Percentiles rank a stretch among this genome's conserved stretches.
Conservation (phyloP, 1,140 invertebrate species). For the Drosophila leontia region DNA sequence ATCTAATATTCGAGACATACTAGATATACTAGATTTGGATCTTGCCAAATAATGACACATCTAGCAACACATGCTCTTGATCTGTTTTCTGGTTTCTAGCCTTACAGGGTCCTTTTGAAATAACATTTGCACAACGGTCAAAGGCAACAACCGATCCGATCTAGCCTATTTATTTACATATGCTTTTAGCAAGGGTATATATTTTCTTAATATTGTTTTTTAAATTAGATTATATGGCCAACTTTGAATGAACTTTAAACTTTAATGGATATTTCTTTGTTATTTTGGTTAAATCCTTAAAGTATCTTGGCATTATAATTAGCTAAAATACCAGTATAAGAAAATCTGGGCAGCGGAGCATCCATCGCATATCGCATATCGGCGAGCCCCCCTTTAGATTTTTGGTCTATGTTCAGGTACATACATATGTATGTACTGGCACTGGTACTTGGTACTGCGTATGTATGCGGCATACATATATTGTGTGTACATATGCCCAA, state of each 20-base stretch:
- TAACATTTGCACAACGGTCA: too few species aligned
- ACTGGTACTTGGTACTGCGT: conserved; percentile 3
- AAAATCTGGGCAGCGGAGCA: conserved; percentile 19
- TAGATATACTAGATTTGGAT: too few species aligned
- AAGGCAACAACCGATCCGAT: too few species aligned
- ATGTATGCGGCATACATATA: conserved; percentile 12
- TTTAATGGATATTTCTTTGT: neutral
- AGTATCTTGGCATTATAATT: conserved; percentile 32
- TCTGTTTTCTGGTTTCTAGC: too few species aligned
- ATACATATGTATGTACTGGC: conserved; percentile 1
- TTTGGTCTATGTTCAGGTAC: conserved; percentile 31
- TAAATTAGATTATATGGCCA: neutral
- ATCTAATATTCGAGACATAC: too few species aligned
- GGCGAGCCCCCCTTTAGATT: conserved; percentile 20
- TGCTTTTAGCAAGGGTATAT: neutral
- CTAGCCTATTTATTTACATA: too few species aligned
- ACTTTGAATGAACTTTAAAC: neutral
- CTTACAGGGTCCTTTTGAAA: too few species aligned
- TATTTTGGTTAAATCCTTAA: neutral
- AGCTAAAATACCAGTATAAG: conserved; percentile 24
- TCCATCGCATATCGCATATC: conserved; percentile 15
- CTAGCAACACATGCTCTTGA: too few species aligned
- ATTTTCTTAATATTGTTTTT: neutral
- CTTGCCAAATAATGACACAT: too few species aligned
- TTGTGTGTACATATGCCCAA: conserved; percentile 40